Evolutionary conservation across 2,113 vertebrate species (phyloP), one percentile per base, ranked within the genome.

Genomic region (Stercorarius parasiticus): DNA sequence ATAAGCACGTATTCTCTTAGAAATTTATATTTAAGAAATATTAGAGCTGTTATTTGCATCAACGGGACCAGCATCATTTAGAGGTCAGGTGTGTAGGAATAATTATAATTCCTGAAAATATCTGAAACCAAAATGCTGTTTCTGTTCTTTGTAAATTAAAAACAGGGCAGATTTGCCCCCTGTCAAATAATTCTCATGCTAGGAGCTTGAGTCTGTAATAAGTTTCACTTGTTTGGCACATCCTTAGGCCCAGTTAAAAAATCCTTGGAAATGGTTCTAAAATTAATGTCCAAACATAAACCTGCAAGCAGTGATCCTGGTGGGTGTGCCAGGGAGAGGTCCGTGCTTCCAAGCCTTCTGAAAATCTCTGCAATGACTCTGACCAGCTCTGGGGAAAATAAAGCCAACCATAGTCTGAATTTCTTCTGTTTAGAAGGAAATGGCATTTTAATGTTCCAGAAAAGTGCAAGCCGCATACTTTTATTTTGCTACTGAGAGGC

Each of bases 141-240:
- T 94, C 56, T 72, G 59, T 84, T 78, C 34, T 76, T 86, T 72
- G 34, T 40, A 96, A 95, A 71, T 96, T 66, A 84, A 82, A 81
- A 82, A 18, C 89, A 76, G 27, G 53, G 70, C n/a, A n/a, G 29
- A 45, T 86, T 82, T 59, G 13, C 11, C n/a, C 16, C 43, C 21
- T 30, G 56, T 81, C 65, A 94, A 82, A 71, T 79, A 91, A 86
- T 94, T 86, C 30, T 89, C 52, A 58, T 95, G 82, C 26, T 88
- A 88, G 50, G 50, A 77, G 11, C 32, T 82, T 55, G 36, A 85
- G 29, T 88, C 40, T 91, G 8, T 89, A 96, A 82, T 81, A 88
- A 77, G 59, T 94, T 96, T 94, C 50, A 77, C 38, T 96, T 93
- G 87, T 90, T 91, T 95, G 93, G 93, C 91, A 94, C 19, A 30